phyloP scores from a whole-genome alignment of 2,797 vertebrate genomes.

The Percopsis omiscomaycus region DNA sequence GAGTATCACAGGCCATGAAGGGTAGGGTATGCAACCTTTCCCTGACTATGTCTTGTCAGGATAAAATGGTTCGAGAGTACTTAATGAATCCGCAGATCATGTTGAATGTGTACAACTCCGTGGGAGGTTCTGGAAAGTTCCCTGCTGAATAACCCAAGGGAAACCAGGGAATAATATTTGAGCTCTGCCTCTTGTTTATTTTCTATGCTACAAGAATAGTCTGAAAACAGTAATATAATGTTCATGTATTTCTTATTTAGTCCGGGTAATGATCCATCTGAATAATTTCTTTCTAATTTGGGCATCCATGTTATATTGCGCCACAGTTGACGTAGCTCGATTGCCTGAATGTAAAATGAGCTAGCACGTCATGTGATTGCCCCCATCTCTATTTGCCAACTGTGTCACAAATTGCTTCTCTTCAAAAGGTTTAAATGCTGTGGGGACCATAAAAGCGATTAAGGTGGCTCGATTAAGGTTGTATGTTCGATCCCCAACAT shows the following conservation, averaged over 20 bases:
- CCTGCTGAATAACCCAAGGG: conserved; percentile 13
- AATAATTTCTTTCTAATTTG: too few species aligned
- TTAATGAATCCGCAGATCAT: conserved; percentile 47
- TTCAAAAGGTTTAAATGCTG: conserved; percentile 1
- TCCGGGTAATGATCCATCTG: too few species aligned
- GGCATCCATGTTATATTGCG: conserved; percentile 45
- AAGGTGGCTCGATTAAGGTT: neutral
- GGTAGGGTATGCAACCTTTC: conserved; percentile 67
- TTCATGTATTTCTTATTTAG: neutral
- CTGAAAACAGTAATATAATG: neutral
- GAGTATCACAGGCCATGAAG: conserved; percentile 53
- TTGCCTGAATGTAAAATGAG: conserved; percentile 49
- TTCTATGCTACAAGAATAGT: neutral
- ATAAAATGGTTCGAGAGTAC: conserved; percentile 53
- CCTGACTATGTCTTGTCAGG: conserved; percentile 51
- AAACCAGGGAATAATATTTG: neutral
- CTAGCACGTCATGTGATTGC: conserved; percentile 8
- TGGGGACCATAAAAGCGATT: conserved; percentile 1
- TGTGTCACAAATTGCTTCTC: conserved; percentile 21
- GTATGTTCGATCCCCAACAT: too few species aligned
- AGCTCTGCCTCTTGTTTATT: too few species aligned
- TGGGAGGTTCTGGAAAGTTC: conserved; percentile 23
- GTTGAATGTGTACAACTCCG: conserved; percentile 26
- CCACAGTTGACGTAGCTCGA: conserved; percentile 29
- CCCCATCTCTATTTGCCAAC: neutral